These are phyloP conservation scores for Chiridota heheva DNA, from an alignment of 35 echinoderm and acorn worm genomes.

Conservation along the genomic window DNA sequence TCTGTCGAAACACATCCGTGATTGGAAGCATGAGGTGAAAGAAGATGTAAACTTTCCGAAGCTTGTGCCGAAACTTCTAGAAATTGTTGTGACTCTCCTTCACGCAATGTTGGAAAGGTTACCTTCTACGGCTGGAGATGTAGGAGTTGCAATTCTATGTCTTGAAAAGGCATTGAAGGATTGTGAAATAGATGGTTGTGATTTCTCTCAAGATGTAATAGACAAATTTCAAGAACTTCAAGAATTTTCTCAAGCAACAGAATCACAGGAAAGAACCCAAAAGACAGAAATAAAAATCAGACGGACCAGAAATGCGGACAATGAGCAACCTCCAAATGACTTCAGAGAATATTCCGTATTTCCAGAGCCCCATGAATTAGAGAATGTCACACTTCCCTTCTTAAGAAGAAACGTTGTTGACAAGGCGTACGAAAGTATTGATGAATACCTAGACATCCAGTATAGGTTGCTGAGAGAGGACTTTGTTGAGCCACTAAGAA, in stretches of 20 bases:
- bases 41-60: neutral
- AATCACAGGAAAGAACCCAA: neutral
- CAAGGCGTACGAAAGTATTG: slow-evolving; percentile 45
- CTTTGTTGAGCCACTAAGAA: slow-evolving; percentile 73
- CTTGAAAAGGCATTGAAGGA: slow-evolving; percentile 32
- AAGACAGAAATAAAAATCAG: slow-evolving; percentile 1
- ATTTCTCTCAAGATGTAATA: slow-evolving; percentile 7
- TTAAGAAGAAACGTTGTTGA: slow-evolving; percentile 50
- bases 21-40: neutral
- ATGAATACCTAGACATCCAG: slow-evolving; percentile 85
- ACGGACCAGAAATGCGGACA: neutral
- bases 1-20: slow-evolving; percentile 32
- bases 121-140: slow-evolving; percentile 37
- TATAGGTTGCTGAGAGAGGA: slow-evolving; percentile 87
- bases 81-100: slow-evolving; percentile 12
- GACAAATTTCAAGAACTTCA: slow-evolving; percentile 25
- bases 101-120: slow-evolving; percentile 22
- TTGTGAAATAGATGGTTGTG: neutral
- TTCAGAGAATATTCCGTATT: slow-evolving; percentile 72
- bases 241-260: neutral
- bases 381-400: slow-evolving; percentile 32
- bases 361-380: slow-evolving; percentile 62
- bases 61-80: slow-evolving; percentile 33
- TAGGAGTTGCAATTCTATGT: slow-evolving; percentile 46
- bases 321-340: slow-evolving; percentile 46